Evolutionary conservation across 2,888 invertebrate species (phyloP), one percentile per base, ranked within the genome.

Genomic region (Atethmia centrago): DNA sequence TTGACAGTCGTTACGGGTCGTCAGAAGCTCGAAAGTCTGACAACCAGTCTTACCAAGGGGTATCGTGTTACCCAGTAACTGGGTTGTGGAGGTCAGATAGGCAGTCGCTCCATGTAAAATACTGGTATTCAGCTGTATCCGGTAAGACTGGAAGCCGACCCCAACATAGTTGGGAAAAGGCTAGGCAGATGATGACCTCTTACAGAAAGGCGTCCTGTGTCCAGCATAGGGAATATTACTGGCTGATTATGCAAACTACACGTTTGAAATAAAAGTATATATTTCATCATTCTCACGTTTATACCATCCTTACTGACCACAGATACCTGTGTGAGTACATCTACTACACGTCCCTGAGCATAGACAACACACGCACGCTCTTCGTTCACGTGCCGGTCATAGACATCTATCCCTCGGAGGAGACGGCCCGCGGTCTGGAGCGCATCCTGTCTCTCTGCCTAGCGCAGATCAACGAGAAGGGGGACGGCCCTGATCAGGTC

Each of bases 301-400:
- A 16, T 19, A 49, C 31, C 40, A 42, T 45, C 21, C 14, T 59
- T 88, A 28, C 55, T n/a, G n/a, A n/a, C n/a, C n/a, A n/a, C 90
- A 97, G 98, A 91, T 98, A 97, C 91, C 94, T 98, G 16, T 98
- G 98, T 92, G 98, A 98, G 93, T 98, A 97, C 92, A 97, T 97
- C 72, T 98, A 97, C 94, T 98, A 97, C 93, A 97, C 97, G 64
- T 98, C 98, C 0, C 94, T 98, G 36, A 96, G 96, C 84, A 96
- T 97, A 61, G 96, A 98, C 93, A 92, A 93, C 56, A 89, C 92
- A 1, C 95, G 97, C 76, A 96, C 97, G 12, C 94, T 98, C 21
- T 98, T 98, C 92, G 95, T 98, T 45, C 98, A 98, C 92, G 98
- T 98, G 19, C 98, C 98, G 2, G 97, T 97, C 19, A 89, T 97